Evolutionary conservation across 2,888 invertebrate genomes (phyloP).

Genomic region (Camptogramma bilineatum): DNA sequence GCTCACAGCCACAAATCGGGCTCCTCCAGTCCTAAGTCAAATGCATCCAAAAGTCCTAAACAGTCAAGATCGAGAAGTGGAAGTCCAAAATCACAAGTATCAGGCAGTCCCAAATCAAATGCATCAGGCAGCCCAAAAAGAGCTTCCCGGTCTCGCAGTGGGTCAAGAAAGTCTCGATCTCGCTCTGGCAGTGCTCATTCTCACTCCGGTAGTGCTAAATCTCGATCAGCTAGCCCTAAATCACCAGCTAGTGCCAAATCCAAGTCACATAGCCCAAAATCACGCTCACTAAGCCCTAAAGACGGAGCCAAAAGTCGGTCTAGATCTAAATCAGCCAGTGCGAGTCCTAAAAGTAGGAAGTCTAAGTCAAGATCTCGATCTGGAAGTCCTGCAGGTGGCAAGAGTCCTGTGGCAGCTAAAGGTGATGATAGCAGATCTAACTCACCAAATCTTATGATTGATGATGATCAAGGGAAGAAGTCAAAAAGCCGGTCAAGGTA

Average conservation of each 20-base stretch:
- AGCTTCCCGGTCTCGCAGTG: slow-evolving; percentile 71
- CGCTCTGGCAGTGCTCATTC: slow-evolving; percentile 67
- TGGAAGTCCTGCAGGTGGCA: slow-evolving; percentile 42
- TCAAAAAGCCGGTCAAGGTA: slow-evolving; percentile 76
- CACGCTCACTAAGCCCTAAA: slow-evolving; percentile 67
- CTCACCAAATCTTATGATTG: slow-evolving; percentile 83
- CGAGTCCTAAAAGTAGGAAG: slow-evolving; percentile 38
- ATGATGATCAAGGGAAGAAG: slow-evolving; percentile 73
- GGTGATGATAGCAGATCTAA: slow-evolving; percentile 79
- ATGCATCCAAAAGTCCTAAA: slow-evolving; percentile 74
- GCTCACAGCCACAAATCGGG: slow-evolving; percentile 59
- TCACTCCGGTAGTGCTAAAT: slow-evolving; percentile 62
- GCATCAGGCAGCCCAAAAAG: slow-evolving; percentile 76
- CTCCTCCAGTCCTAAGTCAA: slow-evolving; percentile 75
- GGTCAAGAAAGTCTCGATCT: slow-evolving; percentile 65
- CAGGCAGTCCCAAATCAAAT: slow-evolving; percentile 65
- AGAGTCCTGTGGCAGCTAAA: slow-evolving; percentile 61
- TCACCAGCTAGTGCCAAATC: slow-evolving; percentile 67
- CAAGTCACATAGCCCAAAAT: slow-evolving; percentile 56
- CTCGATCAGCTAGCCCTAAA: slow-evolving; percentile 65
- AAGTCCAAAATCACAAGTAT: slow-evolving; percentile 70
- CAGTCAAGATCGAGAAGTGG: slow-evolving; percentile 74
- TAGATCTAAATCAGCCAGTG: slow-evolving; percentile 40
- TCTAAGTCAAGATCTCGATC: slow-evolving; percentile 52
- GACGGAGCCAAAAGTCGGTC: slow-evolving; percentile 48